A percentile compares a stretch with the other conserved stretches of the same genome.
These are phyloP conservation scores for Phasianus colchicus DNA, from an alignment of 2,113 vertebrate species.

Conservation along the genomic window DNA sequence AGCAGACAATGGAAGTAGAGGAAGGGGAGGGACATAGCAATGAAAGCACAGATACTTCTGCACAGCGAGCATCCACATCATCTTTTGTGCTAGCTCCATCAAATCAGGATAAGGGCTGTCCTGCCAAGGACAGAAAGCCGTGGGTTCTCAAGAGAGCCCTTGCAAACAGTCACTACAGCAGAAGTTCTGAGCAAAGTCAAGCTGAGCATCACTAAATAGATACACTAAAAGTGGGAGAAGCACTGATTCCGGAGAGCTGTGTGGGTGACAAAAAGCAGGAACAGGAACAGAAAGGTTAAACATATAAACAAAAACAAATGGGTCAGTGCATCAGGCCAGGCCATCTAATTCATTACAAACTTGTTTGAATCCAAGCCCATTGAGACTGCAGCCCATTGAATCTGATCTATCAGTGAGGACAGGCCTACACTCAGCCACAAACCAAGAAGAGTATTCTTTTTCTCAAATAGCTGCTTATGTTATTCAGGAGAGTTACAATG, in stretches of 20 bases:
- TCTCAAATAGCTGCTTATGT: neutral
- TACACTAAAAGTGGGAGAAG: neutral
- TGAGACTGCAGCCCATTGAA: neutral
- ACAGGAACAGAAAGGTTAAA: neutral
- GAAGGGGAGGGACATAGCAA: neutral
- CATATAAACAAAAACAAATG: neutral
- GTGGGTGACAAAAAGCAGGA: neutral
- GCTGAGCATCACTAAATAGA: neutral
- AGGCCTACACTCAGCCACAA: neutral
- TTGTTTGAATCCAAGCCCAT: neutral
- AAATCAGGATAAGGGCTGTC: neutral
- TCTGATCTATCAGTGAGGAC: neutral
- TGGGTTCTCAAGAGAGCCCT: neutral
- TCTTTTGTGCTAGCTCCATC: neutral
- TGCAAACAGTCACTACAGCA: neutral
- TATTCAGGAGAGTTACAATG: neutral
- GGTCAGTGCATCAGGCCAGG: neutral
- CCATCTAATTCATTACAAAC: neutral
- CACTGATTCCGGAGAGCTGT: neutral
- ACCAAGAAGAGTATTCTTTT: neutral
- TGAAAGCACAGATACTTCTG: neutral
- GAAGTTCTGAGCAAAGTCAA: neutral
- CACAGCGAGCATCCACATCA: neutral
- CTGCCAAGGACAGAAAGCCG: accelerated
- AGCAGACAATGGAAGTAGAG: neutral